Percentiles rank a stretch among this genome's conserved stretches.
These are phyloP conservation scores for Apamea epomidion DNA, from an alignment of 2,888 invertebrate genomes.

Conservation along the genomic window DNA sequence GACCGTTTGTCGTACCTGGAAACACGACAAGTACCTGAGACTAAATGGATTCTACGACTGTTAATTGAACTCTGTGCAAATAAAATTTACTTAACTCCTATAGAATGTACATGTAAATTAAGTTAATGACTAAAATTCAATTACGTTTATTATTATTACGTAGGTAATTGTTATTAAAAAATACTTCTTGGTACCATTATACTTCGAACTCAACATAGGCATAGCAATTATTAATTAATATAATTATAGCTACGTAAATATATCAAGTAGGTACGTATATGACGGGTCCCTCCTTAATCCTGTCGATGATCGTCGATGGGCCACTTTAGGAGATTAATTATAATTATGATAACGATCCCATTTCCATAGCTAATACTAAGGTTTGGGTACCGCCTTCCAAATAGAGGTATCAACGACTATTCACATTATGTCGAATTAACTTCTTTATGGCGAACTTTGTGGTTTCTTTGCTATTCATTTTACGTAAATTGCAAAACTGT, in stretches of 20 bases:
- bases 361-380: constrained; percentile 81
- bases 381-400: constrained; percentile 68
- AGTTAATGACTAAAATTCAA: constrained; percentile 31
- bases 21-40: constrained; percentile 17
- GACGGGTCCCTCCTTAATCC: constrained; percentile 66
- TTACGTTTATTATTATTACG: constrained; percentile 28
- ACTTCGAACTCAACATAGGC: constrained; percentile 15
- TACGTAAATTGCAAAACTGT: constrained; percentile 9
- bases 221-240: constrained; percentile 56
- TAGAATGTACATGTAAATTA: constrained; percentile 17
- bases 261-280: constrained; percentile 41
- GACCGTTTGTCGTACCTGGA: neutral
- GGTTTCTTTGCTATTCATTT: constrained; percentile 30
- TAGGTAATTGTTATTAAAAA: constrained; percentile 39
- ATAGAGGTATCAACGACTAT: constrained; percentile 65
- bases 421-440: constrained; percentile 47
- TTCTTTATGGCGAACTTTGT: constrained; percentile 27
- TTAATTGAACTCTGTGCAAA: constrained; percentile 19
- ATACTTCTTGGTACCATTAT: constrained; percentile 39
- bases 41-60: constrained; percentile 13
- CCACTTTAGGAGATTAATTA: constrained; percentile 79
- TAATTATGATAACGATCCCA: constrained; percentile 80
- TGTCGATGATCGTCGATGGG: constrained; percentile 67
- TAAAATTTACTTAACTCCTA: constrained; percentile 6
- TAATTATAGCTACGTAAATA: constrained; percentile 52